Base-by-base conservation (phyloP, 2,888 invertebrate genomes). In the Taenaris catops region DNA sequence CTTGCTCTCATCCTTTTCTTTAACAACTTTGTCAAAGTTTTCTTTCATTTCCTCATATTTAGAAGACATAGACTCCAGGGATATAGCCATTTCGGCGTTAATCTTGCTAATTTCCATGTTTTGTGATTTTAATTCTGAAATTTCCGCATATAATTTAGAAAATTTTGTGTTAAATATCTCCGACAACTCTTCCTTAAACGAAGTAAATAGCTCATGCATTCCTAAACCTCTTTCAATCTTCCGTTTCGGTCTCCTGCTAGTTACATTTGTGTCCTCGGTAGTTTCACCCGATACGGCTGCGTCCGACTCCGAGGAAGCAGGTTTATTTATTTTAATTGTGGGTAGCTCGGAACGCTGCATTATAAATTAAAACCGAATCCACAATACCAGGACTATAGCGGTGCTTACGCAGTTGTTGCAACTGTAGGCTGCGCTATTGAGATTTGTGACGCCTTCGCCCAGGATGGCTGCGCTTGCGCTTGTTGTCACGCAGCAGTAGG, bases 31-130 rank as follows among this genome's bases (percentile, higher is more conserved):
- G 3, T 25, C 25, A 1, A 25, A 7, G n/a, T 14, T 12, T n/a
- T 25, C 2, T n/a, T 25, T 21, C 21, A 21, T 21, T 4, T 21
- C 21, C 2, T 21, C 21, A 9, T 21, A 21, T 8, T 21, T 21
- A 4, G 21, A 2, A 4, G 21, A 21, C 21, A 21, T 25, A 14
- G 7, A 25, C 2, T 25, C 25, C 23, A 23, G 9, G n/a, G 9
- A 23, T 9, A 10, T 23, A 1, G 10, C 4, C 23, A 23, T 10
- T n/a, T 23, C 23, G 1, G 9, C 10, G 4, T 23, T 23, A 6
- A 9, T 8, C 7, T 23, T 23, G 5, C 9, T 23, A 2, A 23
- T 9, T 23, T 23, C 23, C 1, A 23, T 4, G 5, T 23, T 23
- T 23, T 10, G 23, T 5, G 9, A 2, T 8, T 23, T 23, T 10